phyloP scores from a whole-genome alignment of 1,140 invertebrate genomes.

The Drosophila punjabiensis region DNA sequence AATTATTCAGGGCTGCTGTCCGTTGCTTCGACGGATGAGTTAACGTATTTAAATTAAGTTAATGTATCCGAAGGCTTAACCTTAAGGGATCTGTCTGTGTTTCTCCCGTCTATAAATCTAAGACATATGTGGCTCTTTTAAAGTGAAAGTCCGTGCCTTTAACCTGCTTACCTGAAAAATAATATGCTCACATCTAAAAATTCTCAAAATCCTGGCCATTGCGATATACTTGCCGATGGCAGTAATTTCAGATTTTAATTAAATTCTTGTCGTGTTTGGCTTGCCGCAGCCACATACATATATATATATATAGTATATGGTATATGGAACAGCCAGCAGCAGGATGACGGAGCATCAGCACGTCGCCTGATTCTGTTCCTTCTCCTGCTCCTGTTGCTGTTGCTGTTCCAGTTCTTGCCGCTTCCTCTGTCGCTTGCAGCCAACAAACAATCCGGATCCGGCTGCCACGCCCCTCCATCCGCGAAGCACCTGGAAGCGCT shows the following conservation, averaged over 20 bases:
- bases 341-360: conserved; percentile 31
- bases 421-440: conserved; percentile 36
- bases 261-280: conserved; percentile 73
- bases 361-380: conserved; percentile 18
- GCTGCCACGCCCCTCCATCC: conserved; percentile 20
- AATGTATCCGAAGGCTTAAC: conserved; percentile 7
- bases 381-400: too few species aligned
- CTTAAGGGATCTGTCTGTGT: neutral
- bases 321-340: conserved; percentile 15
- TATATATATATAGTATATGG: neutral
- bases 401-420: conserved; percentile 9
- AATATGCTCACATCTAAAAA: conserved; percentile 62
- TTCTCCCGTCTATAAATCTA: neutral
- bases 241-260: conserved; percentile 81
- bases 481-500: conserved; percentile 14
- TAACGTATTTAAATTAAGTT: conserved; percentile 58
- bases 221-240: conserved; percentile 59
- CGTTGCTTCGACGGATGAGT: conserved; percentile 1
- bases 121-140: conserved; percentile 38
- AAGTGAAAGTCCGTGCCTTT: conserved; percentile 38
- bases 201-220: conserved; percentile 49
- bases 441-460: conserved; percentile 37
- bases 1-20: conserved; percentile 49
- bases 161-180: conserved; percentile 11
- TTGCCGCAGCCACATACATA: conserved; percentile 32